phyloP scores from a whole-genome alignment of 64 coral and sea anemone species.

The Montipora cactus region DNA sequence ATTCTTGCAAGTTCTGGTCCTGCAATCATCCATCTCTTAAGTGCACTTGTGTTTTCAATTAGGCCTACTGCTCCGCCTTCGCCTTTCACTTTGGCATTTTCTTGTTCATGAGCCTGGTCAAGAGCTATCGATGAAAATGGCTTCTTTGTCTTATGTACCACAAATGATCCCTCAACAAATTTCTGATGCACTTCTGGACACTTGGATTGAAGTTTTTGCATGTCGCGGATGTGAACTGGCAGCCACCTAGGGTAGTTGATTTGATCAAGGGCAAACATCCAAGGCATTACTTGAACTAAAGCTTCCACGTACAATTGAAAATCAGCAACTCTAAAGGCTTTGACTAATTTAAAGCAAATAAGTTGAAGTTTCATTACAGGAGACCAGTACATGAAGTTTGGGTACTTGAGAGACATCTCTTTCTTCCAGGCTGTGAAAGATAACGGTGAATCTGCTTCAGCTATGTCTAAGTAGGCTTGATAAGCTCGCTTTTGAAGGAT shows the following conservation, averaged over 20 bases:
- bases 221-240: not conserved
- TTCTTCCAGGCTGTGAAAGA: conserved; percentile 11
- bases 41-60: not conserved
- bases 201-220: not conserved
- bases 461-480: not conserved
- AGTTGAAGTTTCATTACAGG: not conserved
- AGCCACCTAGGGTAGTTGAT: not conserved
- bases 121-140: not conserved
- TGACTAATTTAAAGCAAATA: not conserved
- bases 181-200: not conserved
- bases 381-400: not conserved
- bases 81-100: not conserved
- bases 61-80: not conserved
- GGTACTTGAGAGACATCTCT: not conserved
- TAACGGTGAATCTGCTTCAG: not conserved
- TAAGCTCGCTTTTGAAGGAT: not conserved
- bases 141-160: not conserved
- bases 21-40: not conserved
- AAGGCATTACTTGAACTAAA: not conserved
- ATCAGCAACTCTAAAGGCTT: not conserved
- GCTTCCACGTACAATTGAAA: not conserved
- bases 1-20: not conserved
- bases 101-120: not conserved
- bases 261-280: not conserved
- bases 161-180: not conserved